A percentile compares a stretch with the other conserved stretches of the same genome.
These are phyloP conservation scores for Gasterosteus nipponicus DNA, from an alignment of 2,113 vertebrate genomes.

Conservation along the genomic window DNA sequence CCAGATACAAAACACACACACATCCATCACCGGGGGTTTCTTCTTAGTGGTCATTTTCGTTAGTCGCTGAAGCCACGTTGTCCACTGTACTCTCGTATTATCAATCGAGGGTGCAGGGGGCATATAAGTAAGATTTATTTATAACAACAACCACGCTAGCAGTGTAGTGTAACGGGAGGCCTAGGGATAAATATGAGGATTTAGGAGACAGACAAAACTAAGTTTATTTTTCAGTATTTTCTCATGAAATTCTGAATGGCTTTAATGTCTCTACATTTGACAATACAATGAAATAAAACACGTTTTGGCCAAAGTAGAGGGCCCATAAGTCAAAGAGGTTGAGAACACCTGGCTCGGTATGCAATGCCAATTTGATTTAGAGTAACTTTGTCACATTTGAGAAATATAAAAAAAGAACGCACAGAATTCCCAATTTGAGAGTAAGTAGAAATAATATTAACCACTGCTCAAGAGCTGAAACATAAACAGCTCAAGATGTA, in stretches of 20 bases:
- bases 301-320: not conserved
- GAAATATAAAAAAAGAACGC: conserved; percentile 14
- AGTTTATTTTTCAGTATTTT: not conserved
- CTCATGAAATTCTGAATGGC: not conserved
- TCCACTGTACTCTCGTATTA: conserved; percentile 15
- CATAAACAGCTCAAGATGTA: conserved; percentile 49
- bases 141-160: not conserved
- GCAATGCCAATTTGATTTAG: conserved; percentile 3
- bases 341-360: not conserved
- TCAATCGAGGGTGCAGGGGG: conserved; percentile 40
- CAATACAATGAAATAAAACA: not conserved
- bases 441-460: conserved; percentile 26
- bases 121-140: not conserved
- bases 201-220: not conserved
- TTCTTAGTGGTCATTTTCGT: conserved; percentile 43
- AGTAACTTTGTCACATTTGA: not conserved
- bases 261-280: not conserved
- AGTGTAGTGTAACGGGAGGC: not conserved
- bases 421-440: not conserved
- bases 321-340: not conserved
- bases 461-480: conserved; percentile 21
- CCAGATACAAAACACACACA: conserved; percentile 66
- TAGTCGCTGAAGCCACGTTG: not conserved
- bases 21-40: conserved; percentile 36
- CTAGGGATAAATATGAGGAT: not conserved